Evolutionary conservation across 1,140 invertebrate genomes (phyloP).

Genomic region (Bicyclus anynana): DNA sequence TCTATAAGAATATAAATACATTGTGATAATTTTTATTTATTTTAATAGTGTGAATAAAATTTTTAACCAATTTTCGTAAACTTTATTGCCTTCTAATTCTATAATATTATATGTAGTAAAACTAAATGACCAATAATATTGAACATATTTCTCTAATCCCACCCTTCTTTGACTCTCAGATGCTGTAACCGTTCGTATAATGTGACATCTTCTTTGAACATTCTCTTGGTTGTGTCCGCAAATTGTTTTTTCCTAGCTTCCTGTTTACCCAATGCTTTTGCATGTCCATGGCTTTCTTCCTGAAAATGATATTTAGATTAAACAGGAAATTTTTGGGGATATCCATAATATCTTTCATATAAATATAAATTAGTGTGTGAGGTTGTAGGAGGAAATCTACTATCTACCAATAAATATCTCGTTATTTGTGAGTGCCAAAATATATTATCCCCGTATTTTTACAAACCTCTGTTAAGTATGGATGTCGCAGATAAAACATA

Average conservation of each 20-base stretch:
- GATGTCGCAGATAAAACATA: slow-evolving; percentile 65
- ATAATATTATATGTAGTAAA: too few relatives aligned
- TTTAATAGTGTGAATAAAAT: too few relatives aligned
- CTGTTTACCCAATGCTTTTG: slow-evolving; percentile 56
- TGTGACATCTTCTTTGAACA: slow-evolving; percentile 69
- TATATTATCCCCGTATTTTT: too few relatives aligned
- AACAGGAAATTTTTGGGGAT: too few relatives aligned
- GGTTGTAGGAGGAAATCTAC: not conserved
- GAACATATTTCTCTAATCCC: slow-evolving; percentile 34
- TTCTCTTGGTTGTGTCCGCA: slow-evolving; percentile 28
- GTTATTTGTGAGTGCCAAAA: too few relatives aligned
- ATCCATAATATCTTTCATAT: too few relatives aligned
- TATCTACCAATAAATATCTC: too few relatives aligned
- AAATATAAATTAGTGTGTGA: too few relatives aligned
- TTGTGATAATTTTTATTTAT: not conserved
- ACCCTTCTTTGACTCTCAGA: slow-evolving; percentile 52
- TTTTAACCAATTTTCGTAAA: too few relatives aligned
- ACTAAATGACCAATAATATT: too few relatives aligned
- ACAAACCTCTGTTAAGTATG: slow-evolving; percentile 59
- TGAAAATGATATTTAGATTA: too few relatives aligned
- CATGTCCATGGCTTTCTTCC: slow-evolving; percentile 59
- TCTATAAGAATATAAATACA: not conserved
- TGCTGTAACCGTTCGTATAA: slow-evolving; percentile 57
- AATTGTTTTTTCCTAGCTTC: slow-evolving; percentile 36
- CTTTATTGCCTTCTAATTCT: too few relatives aligned